A percentile compares a stretch with the other conserved stretches of the same genome.
These are phyloP conservation scores for Orchesella cincta DNA, from an alignment of 1,140 invertebrate genomes.

Conservation along the genomic window DNA sequence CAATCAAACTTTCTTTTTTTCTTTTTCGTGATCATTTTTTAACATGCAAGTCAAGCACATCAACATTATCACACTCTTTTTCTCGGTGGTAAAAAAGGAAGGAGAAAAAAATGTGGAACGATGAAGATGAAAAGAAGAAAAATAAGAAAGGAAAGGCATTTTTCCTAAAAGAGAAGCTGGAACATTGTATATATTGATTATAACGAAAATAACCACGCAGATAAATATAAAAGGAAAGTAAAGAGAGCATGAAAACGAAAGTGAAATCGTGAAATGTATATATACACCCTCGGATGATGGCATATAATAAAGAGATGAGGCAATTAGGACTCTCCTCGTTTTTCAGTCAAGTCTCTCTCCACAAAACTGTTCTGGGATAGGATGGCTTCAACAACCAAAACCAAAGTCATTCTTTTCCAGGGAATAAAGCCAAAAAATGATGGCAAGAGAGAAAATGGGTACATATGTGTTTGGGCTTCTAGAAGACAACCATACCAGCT, in stretches of 20 bases:
- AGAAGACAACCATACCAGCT: too few relatives aligned
- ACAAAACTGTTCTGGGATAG: too few relatives aligned
- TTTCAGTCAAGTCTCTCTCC: too few relatives aligned
- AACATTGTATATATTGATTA: neutral
- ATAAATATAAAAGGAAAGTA: neutral
- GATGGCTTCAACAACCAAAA: too few relatives aligned
- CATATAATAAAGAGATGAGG: neutral
- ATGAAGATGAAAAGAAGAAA: conserved; percentile 20
- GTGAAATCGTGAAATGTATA: neutral
- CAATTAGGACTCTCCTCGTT: conserved; percentile 3
- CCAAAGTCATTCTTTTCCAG: too few relatives aligned
- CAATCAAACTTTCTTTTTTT: neutral
- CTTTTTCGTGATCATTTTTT: neutral
- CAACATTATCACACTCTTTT: neutral
- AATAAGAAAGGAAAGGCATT: neutral
- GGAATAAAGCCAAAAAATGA: too few relatives aligned
- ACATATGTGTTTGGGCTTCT: too few relatives aligned
- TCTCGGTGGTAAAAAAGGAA: neutral
- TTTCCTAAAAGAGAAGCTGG: too few relatives aligned
- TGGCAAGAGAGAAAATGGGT: too few relatives aligned
- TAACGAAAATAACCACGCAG: neutral
- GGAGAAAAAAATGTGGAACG: neutral
- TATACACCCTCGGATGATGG: too few relatives aligned
- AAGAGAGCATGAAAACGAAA: neutral
- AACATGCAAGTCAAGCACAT: conserved; percentile 13